Percentiles rank a stretch among this genome's conserved stretches.
Evolutionary conservation across 2,113 vertebrate species (phyloP).

Genomic region (Podilymbus podiceps): DNA sequence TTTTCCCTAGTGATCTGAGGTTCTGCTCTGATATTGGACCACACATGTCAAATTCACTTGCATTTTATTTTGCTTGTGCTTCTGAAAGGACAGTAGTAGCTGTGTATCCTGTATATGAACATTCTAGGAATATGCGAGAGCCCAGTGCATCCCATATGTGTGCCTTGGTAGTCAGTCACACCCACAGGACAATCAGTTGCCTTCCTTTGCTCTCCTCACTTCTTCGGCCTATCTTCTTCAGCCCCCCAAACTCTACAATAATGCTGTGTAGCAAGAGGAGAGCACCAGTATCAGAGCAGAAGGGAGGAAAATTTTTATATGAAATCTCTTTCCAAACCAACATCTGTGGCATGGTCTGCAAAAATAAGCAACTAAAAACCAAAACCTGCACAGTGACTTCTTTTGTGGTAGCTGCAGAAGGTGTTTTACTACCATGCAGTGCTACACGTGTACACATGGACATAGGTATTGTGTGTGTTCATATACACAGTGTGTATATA

Average conservation of each 20-base stretch:
- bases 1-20: neutral
- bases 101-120: neutral
- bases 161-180: neutral
- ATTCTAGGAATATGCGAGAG: neutral
- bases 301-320: neutral
- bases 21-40: neutral
- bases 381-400: neutral
- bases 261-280: neutral
- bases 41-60: neutral
- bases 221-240: neutral
- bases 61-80: neutral
- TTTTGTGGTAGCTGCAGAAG: neutral
- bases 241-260: neutral
- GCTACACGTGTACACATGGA: neutral
- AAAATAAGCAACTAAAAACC: neutral
- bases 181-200: neutral
- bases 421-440: neutral
- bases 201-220: neutral
- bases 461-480: neutral
- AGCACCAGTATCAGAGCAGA: neutral
- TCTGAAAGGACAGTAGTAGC: neutral
- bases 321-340: neutral
- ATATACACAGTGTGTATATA: neutral
- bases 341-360: neutral
- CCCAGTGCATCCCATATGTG: fast-evolving